These are phyloP conservation scores for Anas bernieri DNA, from an alignment of 2,797 vertebrate species.

Conservation along the genomic window DNA sequence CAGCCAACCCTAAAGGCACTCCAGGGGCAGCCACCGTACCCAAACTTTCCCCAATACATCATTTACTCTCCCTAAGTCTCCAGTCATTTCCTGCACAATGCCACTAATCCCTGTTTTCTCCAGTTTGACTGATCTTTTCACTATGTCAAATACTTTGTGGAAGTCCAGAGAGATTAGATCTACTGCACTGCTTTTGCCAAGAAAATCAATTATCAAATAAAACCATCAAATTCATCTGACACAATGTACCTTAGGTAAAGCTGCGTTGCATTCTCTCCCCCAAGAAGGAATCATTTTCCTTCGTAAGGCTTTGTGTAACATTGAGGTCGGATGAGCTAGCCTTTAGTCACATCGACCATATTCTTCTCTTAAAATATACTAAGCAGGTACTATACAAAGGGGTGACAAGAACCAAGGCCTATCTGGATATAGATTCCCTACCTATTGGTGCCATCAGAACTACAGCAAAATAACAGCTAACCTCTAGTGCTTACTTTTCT, in stretches of 20 bases:
- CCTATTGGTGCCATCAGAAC: background rate
- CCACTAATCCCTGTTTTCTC: background rate
- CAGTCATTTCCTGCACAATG: background rate
- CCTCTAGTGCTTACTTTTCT: background rate
- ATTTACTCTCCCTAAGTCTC: background rate
- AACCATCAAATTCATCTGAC: slow-evolving; percentile 18
- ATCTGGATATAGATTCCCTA: background rate
- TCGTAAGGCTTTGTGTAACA: background rate
- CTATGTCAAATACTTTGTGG: background rate
- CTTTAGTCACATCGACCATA: background rate
- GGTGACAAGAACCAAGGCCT: background rate
- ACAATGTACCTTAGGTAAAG: background rate
- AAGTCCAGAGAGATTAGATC: slow-evolving; percentile 48
- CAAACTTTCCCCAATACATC: background rate
- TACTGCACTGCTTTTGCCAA: slow-evolving; percentile 12
- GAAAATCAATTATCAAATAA: slow-evolving; percentile 52
- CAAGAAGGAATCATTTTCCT: background rate
- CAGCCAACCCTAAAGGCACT: background rate
- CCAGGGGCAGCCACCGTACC: background rate
- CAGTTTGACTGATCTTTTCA: slow-evolving; percentile 26
- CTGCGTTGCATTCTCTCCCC: background rate
- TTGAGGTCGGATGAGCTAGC: background rate
- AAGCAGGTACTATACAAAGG: background rate
- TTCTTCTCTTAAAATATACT: background rate
- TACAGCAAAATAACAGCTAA: background rate